Percentiles rank a stretch among this genome's conserved stretches.
These are phyloP conservation scores for Maylandia zebra DNA, from an alignment of 2,113 vertebrate species.

Conservation along the genomic window DNA sequence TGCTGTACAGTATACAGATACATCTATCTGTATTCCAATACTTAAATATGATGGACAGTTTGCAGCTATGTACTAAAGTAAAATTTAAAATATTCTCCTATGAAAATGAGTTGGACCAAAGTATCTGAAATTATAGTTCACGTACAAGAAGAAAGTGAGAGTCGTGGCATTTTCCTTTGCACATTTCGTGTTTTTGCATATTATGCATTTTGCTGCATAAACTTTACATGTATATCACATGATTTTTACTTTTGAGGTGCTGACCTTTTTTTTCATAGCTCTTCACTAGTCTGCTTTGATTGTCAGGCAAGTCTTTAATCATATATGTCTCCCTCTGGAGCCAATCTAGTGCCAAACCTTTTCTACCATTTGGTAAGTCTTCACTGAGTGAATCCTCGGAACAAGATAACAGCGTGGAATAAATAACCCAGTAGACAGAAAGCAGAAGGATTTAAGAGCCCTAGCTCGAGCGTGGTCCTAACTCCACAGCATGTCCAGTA, in stretches of 20 bases:
- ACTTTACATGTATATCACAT: background rate
- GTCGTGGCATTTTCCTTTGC: background rate
- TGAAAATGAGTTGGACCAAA: background rate
- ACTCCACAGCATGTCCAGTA: background rate
- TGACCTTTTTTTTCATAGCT: background rate
- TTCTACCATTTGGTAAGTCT: background rate
- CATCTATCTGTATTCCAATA: background rate
- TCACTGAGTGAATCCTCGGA: background rate
- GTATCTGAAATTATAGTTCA: background rate
- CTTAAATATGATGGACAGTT: background rate
- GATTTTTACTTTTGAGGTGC: background rate
- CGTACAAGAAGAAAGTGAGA: background rate
- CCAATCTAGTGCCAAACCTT: background rate
- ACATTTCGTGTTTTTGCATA: background rate
- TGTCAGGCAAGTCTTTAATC: background rate
- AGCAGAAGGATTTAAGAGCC: background rate
- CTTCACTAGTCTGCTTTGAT: background rate
- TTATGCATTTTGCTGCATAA: background rate
- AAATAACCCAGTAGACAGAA: background rate
- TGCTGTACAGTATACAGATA: fast-evolving
- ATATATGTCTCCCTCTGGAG: background rate
- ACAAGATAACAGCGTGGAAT: background rate
- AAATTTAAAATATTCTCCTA: background rate
- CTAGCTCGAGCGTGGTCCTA: background rate
- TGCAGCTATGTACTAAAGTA: background rate